Percentiles rank a stretch among this genome's conserved stretches.
Conservation (phyloP, 2,113 vertebrate species). For the Neofelis nebulosa region DNA sequence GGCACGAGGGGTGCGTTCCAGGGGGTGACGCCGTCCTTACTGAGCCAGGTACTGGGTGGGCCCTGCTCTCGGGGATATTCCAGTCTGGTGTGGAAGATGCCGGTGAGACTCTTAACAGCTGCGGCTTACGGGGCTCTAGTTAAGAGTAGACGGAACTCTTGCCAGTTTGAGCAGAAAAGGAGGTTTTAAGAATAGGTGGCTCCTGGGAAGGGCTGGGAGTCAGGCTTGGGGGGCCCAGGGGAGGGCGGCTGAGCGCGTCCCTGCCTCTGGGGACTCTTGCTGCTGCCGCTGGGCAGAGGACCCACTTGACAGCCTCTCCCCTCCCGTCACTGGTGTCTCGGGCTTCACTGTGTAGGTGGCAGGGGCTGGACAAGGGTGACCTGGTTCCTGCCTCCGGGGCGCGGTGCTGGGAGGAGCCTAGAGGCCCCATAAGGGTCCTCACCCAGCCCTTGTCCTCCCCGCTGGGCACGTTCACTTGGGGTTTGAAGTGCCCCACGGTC, state of each 20-base stretch:
- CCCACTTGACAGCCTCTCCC: neutral
- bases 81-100: neutral
- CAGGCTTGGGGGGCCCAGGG: neutral
- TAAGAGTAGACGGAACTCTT: neutral
- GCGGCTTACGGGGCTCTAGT: neutral
- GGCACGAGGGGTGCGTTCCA: neutral
- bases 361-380: neutral
- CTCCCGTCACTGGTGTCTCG: neutral
- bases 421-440: neutral
- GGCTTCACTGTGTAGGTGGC: neutral
- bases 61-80: neutral
- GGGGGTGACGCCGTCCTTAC: neutral
- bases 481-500: neutral
- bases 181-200: neutral
- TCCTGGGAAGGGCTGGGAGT: neutral
- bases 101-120: neutral
- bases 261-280: no score
- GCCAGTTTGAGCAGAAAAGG: neutral
- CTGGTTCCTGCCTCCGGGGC: neutral
- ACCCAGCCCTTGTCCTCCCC: neutral
- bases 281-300: neutral
- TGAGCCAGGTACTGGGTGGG: no score
- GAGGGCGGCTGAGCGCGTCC: rapidly evolving
- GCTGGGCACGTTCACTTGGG: rapidly evolving
- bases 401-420: neutral